Conservation (phyloP, 53 echinoderm and acorn worm genomes). For the Temnopleurus reevesii region DNA sequence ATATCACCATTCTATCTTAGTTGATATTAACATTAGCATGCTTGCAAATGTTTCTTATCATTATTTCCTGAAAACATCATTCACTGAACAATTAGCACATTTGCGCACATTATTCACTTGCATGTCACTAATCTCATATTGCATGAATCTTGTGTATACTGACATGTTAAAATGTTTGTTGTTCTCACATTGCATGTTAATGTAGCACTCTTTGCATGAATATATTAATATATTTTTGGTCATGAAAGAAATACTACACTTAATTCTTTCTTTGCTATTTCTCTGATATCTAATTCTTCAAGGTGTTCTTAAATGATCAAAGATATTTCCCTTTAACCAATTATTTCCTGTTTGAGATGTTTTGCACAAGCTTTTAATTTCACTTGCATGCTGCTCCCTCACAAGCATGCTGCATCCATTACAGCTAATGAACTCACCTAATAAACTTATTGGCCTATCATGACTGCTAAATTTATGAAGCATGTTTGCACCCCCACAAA, state of each 20-base stretch:
- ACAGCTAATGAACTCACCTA: neutral
- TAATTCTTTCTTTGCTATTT: neutral
- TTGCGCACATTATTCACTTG: too few species aligned
- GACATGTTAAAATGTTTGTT: neutral
- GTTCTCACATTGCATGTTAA: constrained; percentile 23
- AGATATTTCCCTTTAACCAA: constrained; percentile 18
- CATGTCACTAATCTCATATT: neutral
- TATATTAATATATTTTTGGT: neutral
- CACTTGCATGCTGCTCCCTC: constrained; percentile 31
- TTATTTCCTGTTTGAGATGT: neutral
- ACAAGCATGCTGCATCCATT: too few species aligned
- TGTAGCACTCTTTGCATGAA: neutral
- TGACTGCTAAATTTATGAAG: too few species aligned
- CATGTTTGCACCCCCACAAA: constrained; percentile 36
- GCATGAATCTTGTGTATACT: neutral
- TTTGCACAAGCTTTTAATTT: too few species aligned
- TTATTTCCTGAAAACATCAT: too few species aligned
- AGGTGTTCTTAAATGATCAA: neutral
- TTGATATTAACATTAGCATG: neutral
- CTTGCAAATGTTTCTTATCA: neutral
- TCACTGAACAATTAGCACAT: too few species aligned
- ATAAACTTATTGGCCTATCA: neutral
- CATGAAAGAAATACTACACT: neutral
- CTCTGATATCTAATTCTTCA: neutral
- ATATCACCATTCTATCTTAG: neutral